Conservation (phyloP, 2,888 invertebrate species). For the Hecatera dysodea region DNA sequence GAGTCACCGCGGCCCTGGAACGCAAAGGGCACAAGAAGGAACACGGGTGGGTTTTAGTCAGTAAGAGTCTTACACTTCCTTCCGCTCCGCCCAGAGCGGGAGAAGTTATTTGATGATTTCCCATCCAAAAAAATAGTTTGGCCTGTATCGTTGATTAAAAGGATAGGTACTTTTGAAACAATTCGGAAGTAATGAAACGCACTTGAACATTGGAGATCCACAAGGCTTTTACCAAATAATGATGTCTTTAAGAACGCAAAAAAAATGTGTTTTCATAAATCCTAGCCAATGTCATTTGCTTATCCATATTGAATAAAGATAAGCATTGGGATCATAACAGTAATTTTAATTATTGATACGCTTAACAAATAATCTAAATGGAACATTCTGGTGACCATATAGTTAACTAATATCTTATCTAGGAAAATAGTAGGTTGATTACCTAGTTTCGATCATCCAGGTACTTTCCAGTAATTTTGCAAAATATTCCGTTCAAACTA, state of each 20-base stretch:
- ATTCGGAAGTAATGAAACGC: constrained; percentile 12
- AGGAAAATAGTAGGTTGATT: constrained; percentile 35
- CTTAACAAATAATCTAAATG: constrained; percentile 21
- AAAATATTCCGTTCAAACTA: constrained; percentile 50
- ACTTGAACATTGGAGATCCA: constrained; percentile 5
- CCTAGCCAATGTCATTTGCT: constrained; percentile 13
- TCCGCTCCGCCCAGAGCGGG: too few relatives aligned
- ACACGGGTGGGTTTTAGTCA: too few relatives aligned
- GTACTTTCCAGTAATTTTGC: constrained; percentile 7
- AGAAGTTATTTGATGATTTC: too few relatives aligned
- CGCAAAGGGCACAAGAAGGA: too few relatives aligned
- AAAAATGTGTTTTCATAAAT: constrained; percentile 1
- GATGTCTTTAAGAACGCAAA: constrained; percentile 13
- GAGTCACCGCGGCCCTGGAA: too few relatives aligned
- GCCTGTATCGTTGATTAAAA: not conserved
- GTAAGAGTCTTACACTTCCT: too few relatives aligned
- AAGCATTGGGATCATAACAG: constrained; percentile 14
- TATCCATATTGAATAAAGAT: constrained; percentile 10
- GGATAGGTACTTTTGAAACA: not conserved
- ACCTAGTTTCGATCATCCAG: constrained; percentile 24
- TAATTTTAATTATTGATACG: constrained; percentile 4
- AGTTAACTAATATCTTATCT: constrained; percentile 51
- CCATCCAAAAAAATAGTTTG: too few relatives aligned
- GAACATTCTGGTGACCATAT: not conserved
- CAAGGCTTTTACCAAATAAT: constrained; percentile 17